Evolutionary conservation across 2,888 invertebrate species (phyloP).

Genomic region (Clistopyga incitator): DNA sequence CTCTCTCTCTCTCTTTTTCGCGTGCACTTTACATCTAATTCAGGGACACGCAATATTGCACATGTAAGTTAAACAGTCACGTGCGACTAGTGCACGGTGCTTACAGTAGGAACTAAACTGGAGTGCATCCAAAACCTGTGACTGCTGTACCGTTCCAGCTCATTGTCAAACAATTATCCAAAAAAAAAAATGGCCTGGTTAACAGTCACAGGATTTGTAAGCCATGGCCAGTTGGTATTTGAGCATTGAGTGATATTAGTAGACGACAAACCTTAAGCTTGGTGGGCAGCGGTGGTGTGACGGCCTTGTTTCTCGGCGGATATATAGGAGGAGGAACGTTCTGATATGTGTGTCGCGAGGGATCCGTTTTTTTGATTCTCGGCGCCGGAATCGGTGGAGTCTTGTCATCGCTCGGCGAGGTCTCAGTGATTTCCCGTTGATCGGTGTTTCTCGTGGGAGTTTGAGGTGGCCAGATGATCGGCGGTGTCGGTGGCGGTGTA

Average conservation of each 20-base stretch:
- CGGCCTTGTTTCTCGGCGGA: constrained; percentile 77
- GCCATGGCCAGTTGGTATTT: constrained; percentile 11
- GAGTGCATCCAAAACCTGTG: constrained; percentile 51
- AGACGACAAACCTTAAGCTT: constrained; percentile 80
- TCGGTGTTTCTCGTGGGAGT: constrained; percentile 18
- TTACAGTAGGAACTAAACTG: constrained; percentile 53
- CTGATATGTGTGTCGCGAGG: constrained; percentile 85
- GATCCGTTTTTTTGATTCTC: constrained; percentile 78
- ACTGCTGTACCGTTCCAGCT: background rate
- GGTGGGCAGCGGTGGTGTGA: constrained; percentile 63
- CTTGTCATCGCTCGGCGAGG: constrained; percentile 31
- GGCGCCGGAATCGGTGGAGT: constrained; percentile 79
- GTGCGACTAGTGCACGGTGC: constrained; percentile 56
- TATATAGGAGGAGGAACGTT: constrained; percentile 85
- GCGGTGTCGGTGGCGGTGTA: constrained; percentile 62
- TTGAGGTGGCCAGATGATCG: constrained; percentile 35
- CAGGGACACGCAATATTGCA: constrained; percentile 63
- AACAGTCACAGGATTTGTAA: constrained; percentile 18
- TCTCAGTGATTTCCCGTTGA: background rate
- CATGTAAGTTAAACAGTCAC: constrained; percentile 20
- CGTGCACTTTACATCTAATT: constrained; percentile 75
- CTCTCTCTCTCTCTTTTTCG: constrained; percentile 58
- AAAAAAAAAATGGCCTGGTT: background rate
- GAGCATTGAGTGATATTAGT: constrained; percentile 72
- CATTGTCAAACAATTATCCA: background rate